Base-by-base conservation (phyloP, 1,140 invertebrate species). In the Heliconius hermathena region DNA sequence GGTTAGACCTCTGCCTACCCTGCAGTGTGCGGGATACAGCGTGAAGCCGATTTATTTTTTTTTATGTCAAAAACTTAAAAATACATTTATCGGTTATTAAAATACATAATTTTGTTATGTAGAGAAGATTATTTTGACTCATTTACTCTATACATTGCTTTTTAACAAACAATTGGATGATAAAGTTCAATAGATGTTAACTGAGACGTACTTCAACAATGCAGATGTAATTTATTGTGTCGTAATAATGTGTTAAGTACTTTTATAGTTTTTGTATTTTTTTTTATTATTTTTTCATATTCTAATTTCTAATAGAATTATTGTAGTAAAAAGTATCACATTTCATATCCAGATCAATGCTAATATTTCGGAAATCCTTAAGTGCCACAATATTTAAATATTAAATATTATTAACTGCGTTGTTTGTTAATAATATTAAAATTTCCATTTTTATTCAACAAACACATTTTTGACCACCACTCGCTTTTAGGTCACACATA, bases 401-500 rank as follows among this genome's bases (percentile, higher is more conserved):
- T n/a, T 60, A 60, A 46, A 46, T 54, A 54, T n/a, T 60, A 60
- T 60, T 26, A 22, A 22, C n/a, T 60, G 9, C n/a, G 3, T 22
- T 60, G n/a, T n/a, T 60, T 60, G 57, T 60, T n/a, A 26, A 36
- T 36, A 36, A 1, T 36, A 36, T 36, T 60, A 60, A 60, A 22
- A 22, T 22, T 60, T 60, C 9, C 20, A 9, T 60, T 60, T 60
- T 60, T n/a, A 26, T 11, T 22, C 9, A 60, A 60, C n/a, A 60
- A 60, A 60, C 8, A 22, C 26, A 60, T 22, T 60, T 60, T 46
- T 46, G 57, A 22, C 57, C 57, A 60, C 57, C 8, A 60, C 41
- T 46, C 41, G 57, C n/a, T 60, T 60, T 60, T 26, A 60, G 57
- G n/a, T 60, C 57, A 60, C n/a, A 60, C 57, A 60, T 60, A 46